Evolutionary conservation across 2,113 vertebrate genomes (phyloP).

Genomic region (Zapornia atra): DNA sequence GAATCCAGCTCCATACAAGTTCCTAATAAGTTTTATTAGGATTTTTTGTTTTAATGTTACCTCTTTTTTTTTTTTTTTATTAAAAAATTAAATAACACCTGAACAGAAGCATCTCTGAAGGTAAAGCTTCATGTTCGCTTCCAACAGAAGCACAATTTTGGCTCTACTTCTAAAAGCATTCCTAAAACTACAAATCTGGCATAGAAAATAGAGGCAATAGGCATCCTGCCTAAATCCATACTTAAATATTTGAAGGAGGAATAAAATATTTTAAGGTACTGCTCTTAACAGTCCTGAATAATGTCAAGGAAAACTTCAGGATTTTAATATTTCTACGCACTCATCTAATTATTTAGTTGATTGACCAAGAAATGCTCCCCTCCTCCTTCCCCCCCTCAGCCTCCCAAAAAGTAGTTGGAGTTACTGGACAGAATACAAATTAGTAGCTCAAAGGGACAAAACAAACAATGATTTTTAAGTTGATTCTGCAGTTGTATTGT

Average conservation of each 20-base stretch:
- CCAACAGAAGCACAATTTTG: neutral
- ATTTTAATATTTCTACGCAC: neutral
- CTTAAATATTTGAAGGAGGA: neutral
- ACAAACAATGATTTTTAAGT: neutral
- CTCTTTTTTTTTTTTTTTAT: neutral
- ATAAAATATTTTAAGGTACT: neutral
- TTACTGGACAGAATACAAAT: neutral
- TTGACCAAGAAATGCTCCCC: neutral
- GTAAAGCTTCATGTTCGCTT: neutral
- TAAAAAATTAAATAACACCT: neutral
- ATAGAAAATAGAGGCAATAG: neutral
- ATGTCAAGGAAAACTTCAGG: neutral
- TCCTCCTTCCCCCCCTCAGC: neutral
- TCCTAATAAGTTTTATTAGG: neutral
- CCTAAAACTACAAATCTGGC: neutral
- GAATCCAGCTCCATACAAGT: neutral
- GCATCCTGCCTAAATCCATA: neutral
- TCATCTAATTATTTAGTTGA: neutral
- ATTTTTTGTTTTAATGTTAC: neutral
- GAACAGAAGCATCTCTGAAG: neutral
- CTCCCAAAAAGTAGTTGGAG: neutral
- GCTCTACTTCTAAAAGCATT: neutral
- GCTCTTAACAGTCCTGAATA: neutral
- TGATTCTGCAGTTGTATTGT: neutral
- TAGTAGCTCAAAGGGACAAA: neutral